Percentiles rank a stretch among this genome's conserved stretches.
Conservation (phyloP, 2,888 invertebrate species). For the Metalampra italica region DNA sequence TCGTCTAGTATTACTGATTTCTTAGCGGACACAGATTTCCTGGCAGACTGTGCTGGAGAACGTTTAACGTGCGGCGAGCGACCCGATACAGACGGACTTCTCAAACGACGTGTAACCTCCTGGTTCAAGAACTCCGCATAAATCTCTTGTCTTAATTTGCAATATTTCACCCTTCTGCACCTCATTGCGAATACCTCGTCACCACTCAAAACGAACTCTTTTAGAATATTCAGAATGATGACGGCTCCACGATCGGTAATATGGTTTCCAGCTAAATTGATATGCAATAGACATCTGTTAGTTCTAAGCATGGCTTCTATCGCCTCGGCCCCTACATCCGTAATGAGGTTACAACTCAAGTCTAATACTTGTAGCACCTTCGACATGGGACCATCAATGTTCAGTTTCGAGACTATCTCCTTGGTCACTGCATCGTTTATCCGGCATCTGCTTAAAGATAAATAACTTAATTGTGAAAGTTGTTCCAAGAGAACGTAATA, state of each 20-base stretch:
- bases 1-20: not conserved
- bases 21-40: not conserved
- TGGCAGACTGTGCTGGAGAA: not conserved
- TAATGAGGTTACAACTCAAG: constrained; percentile 41
- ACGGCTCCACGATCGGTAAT: constrained; percentile 38
- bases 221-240: constrained; percentile 32
- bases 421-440: constrained; percentile 34
- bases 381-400: constrained; percentile 21
- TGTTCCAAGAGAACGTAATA: constrained; percentile 38
- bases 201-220: constrained; percentile 31
- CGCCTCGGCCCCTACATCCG: constrained; percentile 34
- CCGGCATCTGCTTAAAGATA: constrained; percentile 43
- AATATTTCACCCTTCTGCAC: constrained; percentile 21
- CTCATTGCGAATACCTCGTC: constrained; percentile 26
- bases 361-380: constrained; percentile 33
- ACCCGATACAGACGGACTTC: not conserved
- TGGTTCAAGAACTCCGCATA: constrained; percentile 25
- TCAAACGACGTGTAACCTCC: constrained; percentile 4
- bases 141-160: constrained; percentile 19
- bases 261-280: constrained; percentile 44
- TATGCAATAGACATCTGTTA: constrained; percentile 41
- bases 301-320: constrained; percentile 35
- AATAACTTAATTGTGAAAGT: constrained; percentile 29
- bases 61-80: not conserved
- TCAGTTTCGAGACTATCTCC: constrained; percentile 30